phyloP scores from a whole-genome alignment of 2,797 vertebrate species.

The Pelodytes ibericus region DNA sequence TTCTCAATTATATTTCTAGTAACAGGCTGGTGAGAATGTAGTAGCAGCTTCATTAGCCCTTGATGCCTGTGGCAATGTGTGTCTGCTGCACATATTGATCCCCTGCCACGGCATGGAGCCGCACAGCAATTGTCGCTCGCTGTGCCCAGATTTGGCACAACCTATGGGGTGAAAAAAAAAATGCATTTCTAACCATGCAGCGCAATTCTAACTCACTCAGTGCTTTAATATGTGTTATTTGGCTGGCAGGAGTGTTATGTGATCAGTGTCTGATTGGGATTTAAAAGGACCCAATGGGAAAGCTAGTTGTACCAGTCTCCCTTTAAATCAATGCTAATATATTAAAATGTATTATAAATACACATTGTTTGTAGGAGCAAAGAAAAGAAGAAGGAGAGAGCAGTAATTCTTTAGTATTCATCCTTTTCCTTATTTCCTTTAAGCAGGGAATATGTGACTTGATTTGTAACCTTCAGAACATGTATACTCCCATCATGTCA shows the following conservation, averaged over 20 bases:
- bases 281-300: background rate
- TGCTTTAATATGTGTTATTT: conserved; percentile 32
- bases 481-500: too few species aligned
- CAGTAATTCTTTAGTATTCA: too few species aligned
- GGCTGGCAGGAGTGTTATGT: background rate
- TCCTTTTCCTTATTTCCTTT: too few species aligned
- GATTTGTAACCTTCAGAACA: too few species aligned
- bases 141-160: conserved; percentile 51
- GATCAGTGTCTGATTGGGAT: background rate
- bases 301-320: background rate
- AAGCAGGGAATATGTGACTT: too few species aligned
- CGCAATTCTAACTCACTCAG: conserved; percentile 45
- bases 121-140: conserved; percentile 51
- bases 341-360: background rate
- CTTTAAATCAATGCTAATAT: background rate
- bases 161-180: conserved; percentile 37
- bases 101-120: conserved; percentile 47
- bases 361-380: too few species aligned
- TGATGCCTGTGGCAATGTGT: conserved; percentile 54
- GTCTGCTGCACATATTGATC: conserved; percentile 53
- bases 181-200: conserved; percentile 40
- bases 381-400: too few species aligned
- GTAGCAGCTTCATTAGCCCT: conserved; percentile 52
- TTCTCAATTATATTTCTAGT: conserved; percentile 55
- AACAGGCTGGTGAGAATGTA: conserved; percentile 54